These are phyloP conservation scores for Mugil cephalus DNA, from an alignment of 2,113 vertebrate genomes.

Conservation along the genomic window DNA sequence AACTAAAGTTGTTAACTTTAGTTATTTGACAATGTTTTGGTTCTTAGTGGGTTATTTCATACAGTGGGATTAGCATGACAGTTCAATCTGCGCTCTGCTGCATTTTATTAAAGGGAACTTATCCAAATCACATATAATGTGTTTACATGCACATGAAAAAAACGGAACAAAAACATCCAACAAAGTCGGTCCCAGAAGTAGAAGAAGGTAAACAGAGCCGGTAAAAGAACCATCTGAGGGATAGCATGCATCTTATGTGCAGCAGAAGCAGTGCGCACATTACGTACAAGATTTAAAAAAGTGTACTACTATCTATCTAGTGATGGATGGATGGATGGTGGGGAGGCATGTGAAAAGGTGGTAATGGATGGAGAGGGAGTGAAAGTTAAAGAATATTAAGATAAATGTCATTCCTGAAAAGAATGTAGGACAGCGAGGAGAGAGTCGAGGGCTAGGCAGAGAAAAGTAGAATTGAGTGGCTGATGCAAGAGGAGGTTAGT, in stretches of 20 bases:
- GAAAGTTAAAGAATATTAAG: conserved; percentile 60
- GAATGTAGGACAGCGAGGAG: conserved; percentile 64
- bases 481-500: conserved; percentile 43
- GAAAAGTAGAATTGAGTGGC: conserved; percentile 3
- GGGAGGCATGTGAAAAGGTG: neutral
- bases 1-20: too few species aligned
- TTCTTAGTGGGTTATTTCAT: neutral
- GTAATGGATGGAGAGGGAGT: conserved; percentile 15
- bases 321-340: conserved; percentile 3
- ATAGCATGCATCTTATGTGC: too few species aligned
- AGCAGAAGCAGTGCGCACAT: too few species aligned
- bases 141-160: too few species aligned
- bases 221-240: too few species aligned
- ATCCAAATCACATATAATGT: conserved; percentile 54
- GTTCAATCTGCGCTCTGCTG: conserved; percentile 17
- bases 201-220: too few species aligned
- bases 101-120: conserved; percentile 45
- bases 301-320: too few species aligned
- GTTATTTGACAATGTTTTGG: neutral
- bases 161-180: too few species aligned
- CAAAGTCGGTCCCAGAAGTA: too few species aligned
- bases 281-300: too few species aligned
- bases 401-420: conserved; percentile 72
- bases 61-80: conserved; percentile 7
- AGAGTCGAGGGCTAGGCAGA: conserved; percentile 8